Evolutionary conservation across 2,888 invertebrate genomes (phyloP), one percentile per base, ranked within the genome.

Genomic region (Agrochola circellaris): DNA sequence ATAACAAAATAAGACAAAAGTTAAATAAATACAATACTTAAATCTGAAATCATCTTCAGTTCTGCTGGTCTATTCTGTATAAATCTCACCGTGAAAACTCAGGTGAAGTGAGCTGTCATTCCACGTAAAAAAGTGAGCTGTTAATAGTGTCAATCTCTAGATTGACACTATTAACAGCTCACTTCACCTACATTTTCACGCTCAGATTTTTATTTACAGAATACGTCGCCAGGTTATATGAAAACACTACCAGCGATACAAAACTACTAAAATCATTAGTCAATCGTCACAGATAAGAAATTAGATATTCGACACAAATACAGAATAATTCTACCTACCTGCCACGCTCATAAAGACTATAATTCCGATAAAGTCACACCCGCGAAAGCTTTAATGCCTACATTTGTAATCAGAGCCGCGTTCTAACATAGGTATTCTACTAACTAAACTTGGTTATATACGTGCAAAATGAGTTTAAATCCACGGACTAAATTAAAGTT

Each of bases 351-450:
- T 85, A 82, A 85, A 75, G 78, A 79, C 75, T 75, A 66, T 78
- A 78, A 83, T 77, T 79, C 76, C 78, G 81, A 86, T 86, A 86
- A 86, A 81, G 77, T 79, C 75, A 73, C 71, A 82, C 71, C 73
- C 54, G 73, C 45, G 66, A 82, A 81, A 75, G 82, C 81, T 86
- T 81, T 86, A 84, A 79, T 84, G 64, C 72, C 68, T 65, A 78
- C 84, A 82, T 86, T 84, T 86, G 84, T 84, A 86, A 86, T 80
- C 86, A 86, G 76, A 56, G 42, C 56, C 71, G 48, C 72, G 67
- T 79, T 79, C 76, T 82, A 82, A 78, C 86, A 82, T 82, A 85
- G 85, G 81, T 86, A 84, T 82, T 86, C 72, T 79, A 73, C 75
- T 85, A 86, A 82, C 79, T 86, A 84, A 85, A 82, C 79, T 78